Base-by-base conservation (phyloP, 2,113 vertebrate species). In the Planiliza haematocheilus region DNA sequence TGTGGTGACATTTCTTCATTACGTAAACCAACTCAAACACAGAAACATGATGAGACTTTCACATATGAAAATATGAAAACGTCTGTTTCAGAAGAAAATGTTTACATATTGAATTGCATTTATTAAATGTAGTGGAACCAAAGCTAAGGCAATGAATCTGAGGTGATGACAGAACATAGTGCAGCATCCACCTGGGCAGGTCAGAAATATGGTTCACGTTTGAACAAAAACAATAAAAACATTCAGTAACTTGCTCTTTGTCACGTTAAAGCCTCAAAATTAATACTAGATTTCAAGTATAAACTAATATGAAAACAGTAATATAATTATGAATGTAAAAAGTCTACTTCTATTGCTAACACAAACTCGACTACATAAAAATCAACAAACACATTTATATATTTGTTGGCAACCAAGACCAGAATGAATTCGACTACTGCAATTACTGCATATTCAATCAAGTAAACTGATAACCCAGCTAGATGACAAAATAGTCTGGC, bases 141-240 rank as follows among this genome's bases (percentile, higher is more conserved):
- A n/a, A 71, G 49, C 42, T 16, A 10, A 4, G 34, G 4, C 24
- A 74, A 46, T 43, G 53, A 76, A 18, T 13, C 38, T 41, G 49
- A 73, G 52, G 71, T 49, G 78, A 49, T 51, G 82, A 87, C 59
- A 59, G 74, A 17, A 74, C 63, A 48, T 13, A 79, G 59, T 59
- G 67, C 82, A 79, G 85, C 57, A 42, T 4, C 68, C 60, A 78
- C 61, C 77, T 78, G 77, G 8, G 0, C 67, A 76, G 51, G 42
- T 49, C 34, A 30, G 5, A 30, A 30, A 30, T 30, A 30, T 30
- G 24, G 3, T 30, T 30, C 24, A 30, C 24, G 2, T 30, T 30
- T 30, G 24, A 30, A 30, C 2, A 30, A 30, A 30, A 30, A 30
- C 2, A 30, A n/a, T n/a, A n/a, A n/a, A n/a, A n/a, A n/a, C n/a